phyloP scores from a whole-genome alignment of 2,888 invertebrate species.

The Pocota personata region DNA sequence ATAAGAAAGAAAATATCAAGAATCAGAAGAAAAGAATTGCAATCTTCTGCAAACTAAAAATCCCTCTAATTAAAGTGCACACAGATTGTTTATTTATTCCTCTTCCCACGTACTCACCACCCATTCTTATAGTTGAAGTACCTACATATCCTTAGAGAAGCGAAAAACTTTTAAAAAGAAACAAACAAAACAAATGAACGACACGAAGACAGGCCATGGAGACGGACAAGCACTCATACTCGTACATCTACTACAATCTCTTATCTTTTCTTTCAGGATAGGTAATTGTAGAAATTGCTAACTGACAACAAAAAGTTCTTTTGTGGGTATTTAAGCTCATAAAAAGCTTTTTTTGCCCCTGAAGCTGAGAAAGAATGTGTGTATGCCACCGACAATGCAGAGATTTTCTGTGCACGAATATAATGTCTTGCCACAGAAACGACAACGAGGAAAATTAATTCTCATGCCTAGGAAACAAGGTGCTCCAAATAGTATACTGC shows the following conservation, averaged over 20 bases:
- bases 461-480: slow-evolving; percentile 54
- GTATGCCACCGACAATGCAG: slow-evolving; percentile 32
- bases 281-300: slow-evolving; percentile 63
- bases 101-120: not conserved
- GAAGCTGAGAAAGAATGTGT: not conserved
- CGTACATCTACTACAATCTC: not conserved
- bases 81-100: slow-evolving; percentile 70
- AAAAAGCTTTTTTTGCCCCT: slow-evolving; percentile 30
- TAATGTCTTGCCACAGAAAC: slow-evolving; percentile 32
- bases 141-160: not conserved
- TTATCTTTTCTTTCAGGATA: slow-evolving; percentile 27
- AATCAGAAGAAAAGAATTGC: slow-evolving; percentile 40
- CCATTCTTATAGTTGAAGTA: not conserved
- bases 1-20: not conserved
- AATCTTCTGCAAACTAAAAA: slow-evolving; percentile 55
- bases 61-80: slow-evolving; percentile 72
- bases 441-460: slow-evolving; percentile 31
- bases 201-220: slow-evolving; percentile 30
- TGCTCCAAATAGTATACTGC: slow-evolving; percentile 57
- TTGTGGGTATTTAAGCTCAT: slow-evolving; percentile 64
- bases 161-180: slow-evolving; percentile 29
- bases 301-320: slow-evolving; percentile 56
- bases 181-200: slow-evolving; percentile 51
- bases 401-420: slow-evolving; percentile 50
- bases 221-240: slow-evolving; percentile 16